Base-by-base conservation (phyloP, 1,140 invertebrate species). In the Meloidogyne hapla region DNA sequence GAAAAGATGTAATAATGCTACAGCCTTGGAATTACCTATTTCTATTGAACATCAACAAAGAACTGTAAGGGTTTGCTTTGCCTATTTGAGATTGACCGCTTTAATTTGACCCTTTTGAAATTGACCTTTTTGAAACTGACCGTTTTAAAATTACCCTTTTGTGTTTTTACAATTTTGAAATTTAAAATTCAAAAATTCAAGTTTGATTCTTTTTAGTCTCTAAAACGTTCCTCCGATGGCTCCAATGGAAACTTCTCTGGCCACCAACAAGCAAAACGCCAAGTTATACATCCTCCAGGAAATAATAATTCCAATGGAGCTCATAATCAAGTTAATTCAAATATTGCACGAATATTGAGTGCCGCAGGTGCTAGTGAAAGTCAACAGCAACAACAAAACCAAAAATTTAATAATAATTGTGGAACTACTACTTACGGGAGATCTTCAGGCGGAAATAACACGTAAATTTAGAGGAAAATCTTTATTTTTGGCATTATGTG, bases 1-100 rank as follows among this genome's bases (percentile, higher is more conserved):
- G 77, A 86, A 86, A 63, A 76, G 85, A 12, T 86, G 85, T 75
- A 86, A 86, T 67, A 87, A 87, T 74, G 84, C 85, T 4, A 82
- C 81, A 21, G 83, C 67, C 25, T 61, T 86, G 15, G 85, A 86
- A 68, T 75, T 86, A 63, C 80, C 79, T 21, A 38, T 13, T 33
- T 23, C 77, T 33, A 15, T 75, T 4, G 33, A 65, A 26, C 33
- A 38, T 26, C 64, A 38, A 56, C 48, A 40, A 73, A 42, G 38
- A 64, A 38, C 33, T 26, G 45, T 74, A 23, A 64, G 33, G 6
- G 3, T 21, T n/a, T 23, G 28, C 3, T 21, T n/a, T 23, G 28
- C 3, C 28, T 6, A 33, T 2, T 48, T 48, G 40, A 10, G 40
- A 0, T 42, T 42, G n/a, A n/a, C n/a, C n/a, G n/a, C n/a, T n/a